Evolutionary conservation across 2,888 invertebrate genomes (phyloP).

Genomic region (Dryocosmus kuriphilus): DNA sequence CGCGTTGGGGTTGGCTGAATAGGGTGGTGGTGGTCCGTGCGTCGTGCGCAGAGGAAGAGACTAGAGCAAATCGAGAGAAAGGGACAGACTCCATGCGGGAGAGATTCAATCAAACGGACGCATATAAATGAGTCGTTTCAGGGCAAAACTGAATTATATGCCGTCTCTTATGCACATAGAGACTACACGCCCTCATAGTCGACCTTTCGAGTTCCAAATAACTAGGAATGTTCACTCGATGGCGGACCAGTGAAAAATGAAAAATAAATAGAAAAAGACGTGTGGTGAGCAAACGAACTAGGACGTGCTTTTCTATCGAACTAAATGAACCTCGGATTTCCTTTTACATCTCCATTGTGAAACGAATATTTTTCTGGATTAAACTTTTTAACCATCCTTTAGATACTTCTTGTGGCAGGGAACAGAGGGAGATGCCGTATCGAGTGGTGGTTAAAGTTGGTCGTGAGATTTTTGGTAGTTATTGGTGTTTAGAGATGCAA

Average conservation of each 20-base stretch:
- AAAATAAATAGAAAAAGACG: background rate
- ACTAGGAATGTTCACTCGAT: conserved; percentile 1
- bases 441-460: too few relatives aligned
- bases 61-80: conserved; percentile 43
- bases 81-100: conserved; percentile 46
- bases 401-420: too few relatives aligned
- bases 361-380: background rate
- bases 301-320: background rate
- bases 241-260: background rate
- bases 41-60: conserved; percentile 58
- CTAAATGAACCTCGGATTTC: background rate
- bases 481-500: too few relatives aligned
- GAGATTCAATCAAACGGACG: conserved; percentile 76
- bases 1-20: conserved; percentile 68
- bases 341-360: background rate
- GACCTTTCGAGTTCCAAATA: conserved; percentile 12
- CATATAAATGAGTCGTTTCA: conserved; percentile 76
- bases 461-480: too few relatives aligned
- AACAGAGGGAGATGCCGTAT: too few relatives aligned
- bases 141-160: conserved; percentile 59
- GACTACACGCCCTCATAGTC: conserved; percentile 15
- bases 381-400: background rate
- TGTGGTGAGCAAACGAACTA: background rate
- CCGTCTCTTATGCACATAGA: conserved; percentile 28
- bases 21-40: conserved; percentile 44